A percentile compares a stretch with the other conserved stretches of the same genome.
Conservation (phyloP, 2,797 vertebrate genomes). For the Cuculus canorus region DNA sequence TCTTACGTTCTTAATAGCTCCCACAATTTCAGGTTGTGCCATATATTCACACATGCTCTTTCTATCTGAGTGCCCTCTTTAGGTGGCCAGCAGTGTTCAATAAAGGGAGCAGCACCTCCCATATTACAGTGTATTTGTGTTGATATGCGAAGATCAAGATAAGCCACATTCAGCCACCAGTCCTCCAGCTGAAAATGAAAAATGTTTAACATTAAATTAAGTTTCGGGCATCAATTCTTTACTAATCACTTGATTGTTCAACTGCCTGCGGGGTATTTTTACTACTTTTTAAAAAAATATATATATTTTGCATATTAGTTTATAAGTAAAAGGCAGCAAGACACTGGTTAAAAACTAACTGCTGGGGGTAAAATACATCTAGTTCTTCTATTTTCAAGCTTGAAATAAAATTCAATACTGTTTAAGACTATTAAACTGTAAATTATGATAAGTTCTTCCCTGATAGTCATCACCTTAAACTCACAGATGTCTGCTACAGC, state of each 20-base stretch:
- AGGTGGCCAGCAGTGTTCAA: constrained; percentile 92
- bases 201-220: constrained; percentile 9
- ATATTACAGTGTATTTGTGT: constrained; percentile 93
- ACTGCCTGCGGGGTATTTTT: not conserved
- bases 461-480: not conserved
- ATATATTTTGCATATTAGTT: not conserved
- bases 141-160: constrained; percentile 88
- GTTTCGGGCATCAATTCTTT: not conserved
- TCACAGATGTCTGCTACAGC: not conserved
- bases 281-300: not conserved
- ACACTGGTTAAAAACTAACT: not conserved
- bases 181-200: constrained; percentile 88
- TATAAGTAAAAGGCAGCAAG: not conserved
- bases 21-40: constrained; percentile 91
- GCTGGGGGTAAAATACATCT: not conserved
- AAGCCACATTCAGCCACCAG: constrained; percentile 93
- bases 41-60: constrained; percentile 84
- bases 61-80: constrained; percentile 86
- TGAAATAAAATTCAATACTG: not conserved
- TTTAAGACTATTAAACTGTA: not conserved
- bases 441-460: not conserved
- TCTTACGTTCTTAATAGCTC: constrained; percentile 89
- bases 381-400: not conserved
- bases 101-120: constrained; percentile 83
- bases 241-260: not conserved